These are phyloP conservation scores for Eclectus roratus DNA, from an alignment of 2,113 vertebrate species.

Conservation along the genomic window DNA sequence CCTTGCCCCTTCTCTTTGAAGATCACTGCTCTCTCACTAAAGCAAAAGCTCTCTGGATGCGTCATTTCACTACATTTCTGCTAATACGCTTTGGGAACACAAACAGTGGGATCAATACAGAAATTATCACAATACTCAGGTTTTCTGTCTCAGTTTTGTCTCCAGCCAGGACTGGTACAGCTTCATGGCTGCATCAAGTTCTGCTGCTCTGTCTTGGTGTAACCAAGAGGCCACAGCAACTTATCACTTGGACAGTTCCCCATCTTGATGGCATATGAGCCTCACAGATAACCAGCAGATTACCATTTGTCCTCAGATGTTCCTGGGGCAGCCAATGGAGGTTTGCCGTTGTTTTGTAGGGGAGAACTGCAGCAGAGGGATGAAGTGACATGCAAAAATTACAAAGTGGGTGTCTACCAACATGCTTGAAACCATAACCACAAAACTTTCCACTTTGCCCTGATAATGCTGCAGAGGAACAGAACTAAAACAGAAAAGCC, in stretches of 20 bases:
- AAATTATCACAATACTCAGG: background rate
- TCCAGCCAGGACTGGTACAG: background rate
- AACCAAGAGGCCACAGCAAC: background rate
- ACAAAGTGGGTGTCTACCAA: background rate
- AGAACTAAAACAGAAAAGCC: background rate
- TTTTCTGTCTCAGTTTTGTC: background rate
- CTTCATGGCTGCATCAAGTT: rapidly evolving
- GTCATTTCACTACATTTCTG: background rate
- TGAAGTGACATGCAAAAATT: background rate
- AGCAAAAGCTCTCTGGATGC: background rate
- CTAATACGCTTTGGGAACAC: background rate
- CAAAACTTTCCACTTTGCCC: background rate
- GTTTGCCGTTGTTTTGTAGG: rapidly evolving
- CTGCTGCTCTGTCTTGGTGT: background rate
- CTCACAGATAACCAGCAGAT: background rate
- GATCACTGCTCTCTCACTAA: background rate
- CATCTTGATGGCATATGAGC: background rate
- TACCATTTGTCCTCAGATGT: background rate
- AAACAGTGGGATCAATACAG: background rate
- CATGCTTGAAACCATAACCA: background rate
- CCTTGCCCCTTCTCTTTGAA: background rate
- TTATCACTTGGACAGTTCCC: rapidly evolving
- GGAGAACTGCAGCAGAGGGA: background rate
- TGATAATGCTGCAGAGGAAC: background rate
- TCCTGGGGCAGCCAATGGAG: background rate